Evolutionary conservation across 2,113 vertebrate genomes (phyloP).

Genomic region (Microtus ochrogaster): DNA sequence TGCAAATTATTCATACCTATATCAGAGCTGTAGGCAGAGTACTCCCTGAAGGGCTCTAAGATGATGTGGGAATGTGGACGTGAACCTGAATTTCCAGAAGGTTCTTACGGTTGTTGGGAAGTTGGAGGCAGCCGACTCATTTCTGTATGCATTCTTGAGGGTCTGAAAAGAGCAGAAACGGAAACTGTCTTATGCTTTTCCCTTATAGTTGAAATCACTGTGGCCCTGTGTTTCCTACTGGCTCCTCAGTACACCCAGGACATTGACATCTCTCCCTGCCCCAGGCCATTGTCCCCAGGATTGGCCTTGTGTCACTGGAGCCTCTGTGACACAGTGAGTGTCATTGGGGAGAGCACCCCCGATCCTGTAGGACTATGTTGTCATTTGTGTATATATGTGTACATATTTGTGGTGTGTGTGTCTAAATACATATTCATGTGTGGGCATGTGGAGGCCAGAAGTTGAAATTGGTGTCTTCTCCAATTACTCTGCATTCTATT

Average conservation of each 20-base stretch:
- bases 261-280: neutral
- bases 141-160: neutral
- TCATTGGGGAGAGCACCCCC: neutral
- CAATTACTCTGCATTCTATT: neutral
- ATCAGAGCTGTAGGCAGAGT: neutral
- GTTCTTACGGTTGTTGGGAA: neutral
- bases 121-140: neutral
- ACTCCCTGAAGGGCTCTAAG: neutral
- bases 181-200: fast-evolving
- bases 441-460: neutral
- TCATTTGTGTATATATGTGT: neutral
- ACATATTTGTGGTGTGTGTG: neutral
- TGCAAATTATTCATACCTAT: no score
- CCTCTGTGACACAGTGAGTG: neutral
- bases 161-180: neutral
- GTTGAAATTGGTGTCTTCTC: neutral
- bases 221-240: neutral
- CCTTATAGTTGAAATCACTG: neutral
- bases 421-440: neutral
- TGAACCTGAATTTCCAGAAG: neutral
- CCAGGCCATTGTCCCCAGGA: no score
- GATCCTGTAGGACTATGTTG: neutral
- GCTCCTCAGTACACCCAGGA: neutral
- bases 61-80: neutral
- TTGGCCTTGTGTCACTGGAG: neutral